Base-by-base conservation (phyloP, 1,140 invertebrate species). In the Diachasma alloeum region DNA sequence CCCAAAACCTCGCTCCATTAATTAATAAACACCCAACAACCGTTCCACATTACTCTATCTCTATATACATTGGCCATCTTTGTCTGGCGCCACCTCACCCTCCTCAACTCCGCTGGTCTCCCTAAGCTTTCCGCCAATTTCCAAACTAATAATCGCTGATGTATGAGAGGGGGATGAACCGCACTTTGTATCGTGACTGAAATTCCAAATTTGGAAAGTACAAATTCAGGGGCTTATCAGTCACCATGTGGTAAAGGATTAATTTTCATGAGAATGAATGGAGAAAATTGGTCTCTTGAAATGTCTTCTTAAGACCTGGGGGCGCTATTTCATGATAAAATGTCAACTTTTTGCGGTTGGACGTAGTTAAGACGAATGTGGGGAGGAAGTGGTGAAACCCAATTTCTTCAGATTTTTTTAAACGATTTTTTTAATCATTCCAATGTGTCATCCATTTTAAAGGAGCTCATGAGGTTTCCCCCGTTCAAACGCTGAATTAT, bases 1-100 rank as follows among this genome's bases (percentile, higher is more conserved):
- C 46, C 15, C n/a, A 53, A 53, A 39, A 66, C 67, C 56, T 68
- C 42, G 71, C 66, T 79, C 77, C 74, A 75, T 82, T 81, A 83
- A 82, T 81, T 82, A 80, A 82, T 80, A 81, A 83, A 83, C 79
- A 80, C 56, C 17, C 46, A 31, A 44, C 26, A 19, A 56, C 15
- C 67, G 39, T 76, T 19, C 13, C 26, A 63, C 13, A 63, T 63
- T 63, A 15, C 59, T 26, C 59, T 31, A 63, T 63, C 53, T 56
- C 59, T 78, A 63, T 48, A 75, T n/a, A 63, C 11, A 63, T 63
- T 63, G 67, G 56, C n/a, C 56, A 19, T 19, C 56, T 26, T 39
- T 26, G 10, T 66, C 4, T 39, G 26, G 53, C 66, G 75, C 48
- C 48, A 19, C 15, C 10, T 0, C 39, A n/a, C 42, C 59, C 67